A percentile compares a stretch with the other conserved stretches of the same genome.
These are phyloP conservation scores for Lates calcarifer DNA, from an alignment of 2,113 vertebrate genomes.

Conservation along the genomic window DNA sequence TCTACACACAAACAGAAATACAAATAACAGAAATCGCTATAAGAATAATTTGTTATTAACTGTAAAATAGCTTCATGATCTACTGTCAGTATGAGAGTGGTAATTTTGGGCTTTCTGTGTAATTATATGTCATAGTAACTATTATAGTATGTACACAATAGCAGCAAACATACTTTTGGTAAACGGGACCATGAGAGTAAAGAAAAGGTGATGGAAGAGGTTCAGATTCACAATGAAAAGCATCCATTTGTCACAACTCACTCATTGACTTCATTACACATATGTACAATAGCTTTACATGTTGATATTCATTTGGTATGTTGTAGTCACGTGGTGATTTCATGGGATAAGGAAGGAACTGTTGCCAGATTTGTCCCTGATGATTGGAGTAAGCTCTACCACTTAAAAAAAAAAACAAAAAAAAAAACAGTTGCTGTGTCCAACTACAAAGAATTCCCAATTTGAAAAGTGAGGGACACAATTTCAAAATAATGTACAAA, in stretches of 20 bases:
- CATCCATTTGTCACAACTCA: constrained; percentile 57
- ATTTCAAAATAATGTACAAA: constrained; percentile 24
- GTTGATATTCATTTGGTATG: constrained; percentile 70
- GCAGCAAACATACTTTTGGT: constrained; percentile 87
- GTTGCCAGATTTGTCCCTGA: not conserved
- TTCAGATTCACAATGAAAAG: constrained; percentile 77
- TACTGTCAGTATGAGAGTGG: constrained; percentile 63
- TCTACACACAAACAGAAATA: constrained; percentile 68
- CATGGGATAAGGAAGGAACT: not conserved
- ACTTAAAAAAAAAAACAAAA: too few species aligned
- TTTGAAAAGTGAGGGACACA: constrained; percentile 28
- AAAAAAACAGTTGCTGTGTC: too few species aligned
- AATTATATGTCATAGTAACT: constrained; percentile 71
- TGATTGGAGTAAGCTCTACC: not conserved
- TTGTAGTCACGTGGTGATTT: not conserved
- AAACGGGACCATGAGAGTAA: constrained; percentile 71
- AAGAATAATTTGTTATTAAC: constrained; percentile 78
- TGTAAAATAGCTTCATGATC: constrained; percentile 73
- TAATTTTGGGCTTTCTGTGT: constrained; percentile 70
- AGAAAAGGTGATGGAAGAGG: constrained; percentile 52
- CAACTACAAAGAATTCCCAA: not conserved
- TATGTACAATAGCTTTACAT: constrained; percentile 77
- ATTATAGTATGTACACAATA: constrained; percentile 83
- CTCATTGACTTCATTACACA: constrained; percentile 79
- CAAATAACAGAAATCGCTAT: constrained; percentile 62